These are phyloP conservation scores for Leucoraja erinaceus DNA, from an alignment of 2,113 vertebrate species.

Conservation along the genomic window DNA sequence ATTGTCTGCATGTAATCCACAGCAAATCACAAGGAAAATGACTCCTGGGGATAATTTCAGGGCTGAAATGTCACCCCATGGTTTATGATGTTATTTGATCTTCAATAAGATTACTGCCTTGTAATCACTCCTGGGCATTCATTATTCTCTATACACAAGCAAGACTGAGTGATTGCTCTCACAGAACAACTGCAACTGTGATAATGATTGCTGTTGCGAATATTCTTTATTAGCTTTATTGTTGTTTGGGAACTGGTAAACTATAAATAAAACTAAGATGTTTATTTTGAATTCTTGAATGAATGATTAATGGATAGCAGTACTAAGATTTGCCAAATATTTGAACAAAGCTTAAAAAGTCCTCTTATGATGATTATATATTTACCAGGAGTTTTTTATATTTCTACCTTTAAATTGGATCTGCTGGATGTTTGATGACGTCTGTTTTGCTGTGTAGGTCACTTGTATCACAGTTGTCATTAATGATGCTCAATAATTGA, in stretches of 20 bases:
- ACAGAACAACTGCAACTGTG: conserved; percentile 2
- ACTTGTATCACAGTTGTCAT: background rate
- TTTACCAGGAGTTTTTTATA: background rate
- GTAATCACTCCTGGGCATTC: conserved; percentile 24
- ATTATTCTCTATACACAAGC: conserved; percentile 14
- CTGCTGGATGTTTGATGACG: background rate
- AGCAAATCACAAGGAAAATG: conserved; percentile 25
- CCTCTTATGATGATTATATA: background rate
- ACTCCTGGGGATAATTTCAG: conserved; percentile 27
- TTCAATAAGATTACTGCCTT: conserved; percentile 11
- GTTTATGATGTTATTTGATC: conserved; percentile 32
- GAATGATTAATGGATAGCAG: conserved; percentile 13
- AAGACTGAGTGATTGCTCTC: background rate
- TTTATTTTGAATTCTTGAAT: conserved; percentile 25
- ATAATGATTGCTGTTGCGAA: conserved; percentile 9
- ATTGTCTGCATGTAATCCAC: background rate
- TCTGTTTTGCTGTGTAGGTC: background rate
- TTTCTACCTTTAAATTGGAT: background rate
- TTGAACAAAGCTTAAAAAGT: background rate
- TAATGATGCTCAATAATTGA: background rate
- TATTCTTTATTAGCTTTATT: background rate
- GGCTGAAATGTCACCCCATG: conserved; percentile 5
- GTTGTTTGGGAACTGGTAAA: background rate
- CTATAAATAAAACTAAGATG: conserved; percentile 24
- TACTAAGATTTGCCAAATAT: conserved; percentile 3